These are phyloP conservation scores for Drosophila nasuta DNA, from an alignment of 1,140 invertebrate species.

Conservation along the genomic window DNA sequence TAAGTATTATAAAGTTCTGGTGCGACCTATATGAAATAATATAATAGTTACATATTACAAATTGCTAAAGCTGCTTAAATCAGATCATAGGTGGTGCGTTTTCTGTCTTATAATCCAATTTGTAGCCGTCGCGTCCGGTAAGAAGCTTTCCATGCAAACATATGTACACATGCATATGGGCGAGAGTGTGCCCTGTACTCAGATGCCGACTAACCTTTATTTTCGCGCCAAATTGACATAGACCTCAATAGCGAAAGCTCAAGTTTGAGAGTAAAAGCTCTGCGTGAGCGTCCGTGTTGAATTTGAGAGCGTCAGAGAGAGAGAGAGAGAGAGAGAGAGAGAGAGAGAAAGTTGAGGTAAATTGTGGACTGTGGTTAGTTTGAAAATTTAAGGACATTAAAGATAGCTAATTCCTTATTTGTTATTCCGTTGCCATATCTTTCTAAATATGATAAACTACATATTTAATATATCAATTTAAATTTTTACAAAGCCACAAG, in stretches of 20 bases:
- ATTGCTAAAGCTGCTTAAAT: conserved; percentile 19
- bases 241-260: conserved; percentile 26
- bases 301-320: background rate
- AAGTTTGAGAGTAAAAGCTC: conserved; percentile 14
- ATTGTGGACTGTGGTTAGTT: conserved; percentile 11
- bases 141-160: conserved; percentile 4
- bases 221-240: conserved; percentile 50
- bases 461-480: background rate
- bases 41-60: conserved; percentile 4
- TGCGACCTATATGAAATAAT: background rate
- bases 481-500: no score
- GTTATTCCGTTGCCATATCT: background rate
- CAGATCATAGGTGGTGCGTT: conserved; percentile 1
- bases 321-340: background rate
- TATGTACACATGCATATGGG: background rate
- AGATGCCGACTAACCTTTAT: conserved; percentile 9
- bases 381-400: conserved; percentile 23
- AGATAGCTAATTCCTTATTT: background rate
- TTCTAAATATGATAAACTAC: background rate
- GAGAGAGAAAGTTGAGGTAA: conserved; percentile 2
- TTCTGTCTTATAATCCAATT: conserved; percentile 43
- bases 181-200: background rate
- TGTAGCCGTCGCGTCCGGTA: conserved; percentile 10
- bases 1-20: no score
- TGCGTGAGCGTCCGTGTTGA: background rate